phyloP scores from a whole-genome alignment of 2,888 invertebrate species.

The Hirtodrosophila trivittata region DNA sequence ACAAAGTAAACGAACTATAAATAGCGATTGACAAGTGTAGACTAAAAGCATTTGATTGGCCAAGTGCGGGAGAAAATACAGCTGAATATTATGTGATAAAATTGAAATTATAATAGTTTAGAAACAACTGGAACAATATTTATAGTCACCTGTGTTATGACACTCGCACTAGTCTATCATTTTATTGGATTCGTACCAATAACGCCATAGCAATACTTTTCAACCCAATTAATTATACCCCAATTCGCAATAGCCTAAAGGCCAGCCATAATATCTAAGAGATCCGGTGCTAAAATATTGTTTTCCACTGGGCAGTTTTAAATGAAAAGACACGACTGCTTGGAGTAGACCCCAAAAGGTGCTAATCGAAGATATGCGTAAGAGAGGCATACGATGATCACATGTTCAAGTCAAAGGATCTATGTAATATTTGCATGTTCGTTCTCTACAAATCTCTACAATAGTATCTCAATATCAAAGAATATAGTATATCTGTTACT shows the following conservation, averaged over 20 bases:
- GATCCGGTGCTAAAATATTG: too few species aligned
- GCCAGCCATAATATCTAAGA: not conserved
- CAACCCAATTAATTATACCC: constrained; percentile 29
- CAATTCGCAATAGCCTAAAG: constrained; percentile 5
- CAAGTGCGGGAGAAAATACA: constrained; percentile 11
- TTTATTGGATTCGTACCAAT: constrained; percentile 1
- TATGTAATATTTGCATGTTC: constrained; percentile 1
- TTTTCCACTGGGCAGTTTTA: constrained; percentile 16
- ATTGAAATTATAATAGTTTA: too few species aligned
- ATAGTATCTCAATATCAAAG: constrained; percentile 4
- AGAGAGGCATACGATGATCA: constrained; percentile 21
- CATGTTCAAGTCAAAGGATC: constrained; percentile 23
- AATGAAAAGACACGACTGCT: constrained; percentile 35
- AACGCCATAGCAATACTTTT: constrained; percentile 9
- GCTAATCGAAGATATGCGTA: constrained; percentile 26
- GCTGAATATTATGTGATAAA: constrained; percentile 6
- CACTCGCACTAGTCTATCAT: too few species aligned
- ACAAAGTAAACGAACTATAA: constrained; percentile 10
- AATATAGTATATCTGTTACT: too few species aligned
- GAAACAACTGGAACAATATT: too few species aligned
- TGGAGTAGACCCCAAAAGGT: constrained; percentile 21
- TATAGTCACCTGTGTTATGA: too few species aligned
- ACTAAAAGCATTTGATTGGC: constrained; percentile 14
- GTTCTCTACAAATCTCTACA: not conserved
- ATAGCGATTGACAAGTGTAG: constrained; percentile 28